These are phyloP conservation scores for Champsocephalus esox DNA, from an alignment of 2,797 vertebrate species.

Conservation along the genomic window DNA sequence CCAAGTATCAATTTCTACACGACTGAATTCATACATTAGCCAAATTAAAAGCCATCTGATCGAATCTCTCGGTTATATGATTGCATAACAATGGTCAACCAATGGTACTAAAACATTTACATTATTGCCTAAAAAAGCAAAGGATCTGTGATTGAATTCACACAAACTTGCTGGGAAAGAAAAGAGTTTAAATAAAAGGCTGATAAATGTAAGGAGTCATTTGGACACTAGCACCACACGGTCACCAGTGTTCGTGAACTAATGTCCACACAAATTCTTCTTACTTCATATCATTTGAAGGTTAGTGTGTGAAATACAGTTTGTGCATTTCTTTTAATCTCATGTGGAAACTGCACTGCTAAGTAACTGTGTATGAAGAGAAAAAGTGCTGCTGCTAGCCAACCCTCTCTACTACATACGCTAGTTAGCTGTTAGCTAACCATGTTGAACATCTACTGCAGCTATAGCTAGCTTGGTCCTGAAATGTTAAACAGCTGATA, in stretches of 20 bases:
- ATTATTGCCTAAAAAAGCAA: slow-evolving; percentile 11
- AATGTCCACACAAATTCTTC: too few species aligned
- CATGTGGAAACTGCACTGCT: neutral
- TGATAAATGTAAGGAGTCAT: neutral
- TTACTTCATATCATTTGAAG: neutral
- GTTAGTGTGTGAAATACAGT: neutral
- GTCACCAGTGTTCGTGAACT: too few species aligned
- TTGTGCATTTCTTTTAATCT: neutral
- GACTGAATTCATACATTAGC: neutral
- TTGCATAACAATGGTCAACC: neutral
- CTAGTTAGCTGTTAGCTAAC: neutral
- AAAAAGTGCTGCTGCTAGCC: neutral
- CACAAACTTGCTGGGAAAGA: neutral
- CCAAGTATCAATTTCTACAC: neutral
- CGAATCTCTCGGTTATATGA: neutral
- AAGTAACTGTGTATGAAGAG: neutral
- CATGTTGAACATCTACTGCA: neutral
- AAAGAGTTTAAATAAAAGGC: neutral
- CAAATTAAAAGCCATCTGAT: neutral
- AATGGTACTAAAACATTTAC: neutral
- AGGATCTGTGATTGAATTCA: neutral
- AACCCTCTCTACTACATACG: neutral
- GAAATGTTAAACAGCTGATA: neutral
- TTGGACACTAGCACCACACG: neutral
- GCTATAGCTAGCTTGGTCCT: neutral